These are phyloP conservation scores for Megaptera novaeangliae DNA, from an alignment of 2,113 vertebrate species.

Conservation along the genomic window DNA sequence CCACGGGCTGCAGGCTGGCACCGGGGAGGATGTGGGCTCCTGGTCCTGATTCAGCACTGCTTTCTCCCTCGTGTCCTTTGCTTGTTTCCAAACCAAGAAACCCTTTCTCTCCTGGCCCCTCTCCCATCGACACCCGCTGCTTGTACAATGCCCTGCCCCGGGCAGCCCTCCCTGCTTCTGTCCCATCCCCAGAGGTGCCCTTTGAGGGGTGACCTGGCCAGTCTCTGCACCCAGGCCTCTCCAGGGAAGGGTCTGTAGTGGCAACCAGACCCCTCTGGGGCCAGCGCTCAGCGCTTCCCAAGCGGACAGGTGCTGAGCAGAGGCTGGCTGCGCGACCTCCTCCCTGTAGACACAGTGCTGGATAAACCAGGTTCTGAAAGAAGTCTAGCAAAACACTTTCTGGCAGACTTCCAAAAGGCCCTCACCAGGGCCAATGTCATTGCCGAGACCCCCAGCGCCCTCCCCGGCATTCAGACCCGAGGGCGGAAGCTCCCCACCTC, in stretches of 20 bases:
- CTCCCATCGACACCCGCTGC: neutral
- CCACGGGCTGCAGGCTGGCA: neutral
- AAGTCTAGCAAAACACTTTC: neutral
- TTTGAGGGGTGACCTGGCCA: neutral
- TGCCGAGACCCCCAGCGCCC: too few relatives aligned
- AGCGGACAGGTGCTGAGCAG: accelerated
- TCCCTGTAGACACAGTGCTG: neutral
- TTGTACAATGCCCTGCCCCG: neutral
- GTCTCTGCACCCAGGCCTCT: neutral
- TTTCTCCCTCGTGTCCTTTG: neutral
- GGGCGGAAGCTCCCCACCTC: accelerated
- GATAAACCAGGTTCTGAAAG: neutral
- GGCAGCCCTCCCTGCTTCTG: neutral
- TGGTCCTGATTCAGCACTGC: neutral
- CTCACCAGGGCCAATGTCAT: accelerated
- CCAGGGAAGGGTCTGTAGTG: neutral
- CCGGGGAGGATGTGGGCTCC: neutral
- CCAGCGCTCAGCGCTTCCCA: neutral
- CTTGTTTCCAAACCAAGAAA: neutral
- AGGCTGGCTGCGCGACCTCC: neutral
- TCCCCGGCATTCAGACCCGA: neutral
- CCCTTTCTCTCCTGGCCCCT: neutral
- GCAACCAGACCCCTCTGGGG: neutral
- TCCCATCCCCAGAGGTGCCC: neutral
- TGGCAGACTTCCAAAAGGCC: accelerated